phyloP scores from a whole-genome alignment of 2,113 vertebrate genomes.

The mouse (Mus musculus) region DNA sequence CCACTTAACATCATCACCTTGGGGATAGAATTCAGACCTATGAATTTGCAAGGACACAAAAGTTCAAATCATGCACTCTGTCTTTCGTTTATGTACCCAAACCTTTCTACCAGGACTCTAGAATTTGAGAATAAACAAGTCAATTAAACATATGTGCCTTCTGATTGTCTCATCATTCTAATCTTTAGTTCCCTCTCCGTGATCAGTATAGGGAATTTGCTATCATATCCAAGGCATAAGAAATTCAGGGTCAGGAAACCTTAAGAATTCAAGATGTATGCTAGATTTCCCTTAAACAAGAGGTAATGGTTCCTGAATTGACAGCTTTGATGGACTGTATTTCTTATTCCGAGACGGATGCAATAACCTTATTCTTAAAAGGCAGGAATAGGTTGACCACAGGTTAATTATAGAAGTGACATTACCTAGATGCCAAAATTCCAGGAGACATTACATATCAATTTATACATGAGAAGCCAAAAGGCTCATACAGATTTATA shows the following conservation, averaged over 20 bases:
- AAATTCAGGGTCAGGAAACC: background rate
- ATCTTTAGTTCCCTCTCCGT: background rate
- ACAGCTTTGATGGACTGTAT: background rate
- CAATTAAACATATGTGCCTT: background rate
- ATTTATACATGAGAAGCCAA: constrained; percentile 24
- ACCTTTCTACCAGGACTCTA: background rate
- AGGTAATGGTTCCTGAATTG: constrained; percentile 12
- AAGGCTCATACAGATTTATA: background rate
- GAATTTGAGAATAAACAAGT: constrained; percentile 10
- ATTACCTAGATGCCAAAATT: constrained; percentile 39
- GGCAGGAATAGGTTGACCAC: background rate
- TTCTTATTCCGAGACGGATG: background rate
- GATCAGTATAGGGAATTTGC: background rate
- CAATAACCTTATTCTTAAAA: constrained; percentile 10
- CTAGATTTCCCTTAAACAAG: background rate
- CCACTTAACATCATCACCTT: background rate
- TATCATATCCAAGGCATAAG: background rate
- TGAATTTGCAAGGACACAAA: background rate
- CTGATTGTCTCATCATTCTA: background rate
- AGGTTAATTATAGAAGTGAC: background rate
- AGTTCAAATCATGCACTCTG: background rate
- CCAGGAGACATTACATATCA: background rate
- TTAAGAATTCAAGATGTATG: constrained; percentile 14
- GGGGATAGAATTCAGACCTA: background rate
- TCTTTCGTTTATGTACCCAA: background rate